A percentile compares a stretch with the other conserved stretches of the same genome.
Conservation (phyloP, 2,797 vertebrate species). For the Hoplostethus mediterraneus region DNA sequence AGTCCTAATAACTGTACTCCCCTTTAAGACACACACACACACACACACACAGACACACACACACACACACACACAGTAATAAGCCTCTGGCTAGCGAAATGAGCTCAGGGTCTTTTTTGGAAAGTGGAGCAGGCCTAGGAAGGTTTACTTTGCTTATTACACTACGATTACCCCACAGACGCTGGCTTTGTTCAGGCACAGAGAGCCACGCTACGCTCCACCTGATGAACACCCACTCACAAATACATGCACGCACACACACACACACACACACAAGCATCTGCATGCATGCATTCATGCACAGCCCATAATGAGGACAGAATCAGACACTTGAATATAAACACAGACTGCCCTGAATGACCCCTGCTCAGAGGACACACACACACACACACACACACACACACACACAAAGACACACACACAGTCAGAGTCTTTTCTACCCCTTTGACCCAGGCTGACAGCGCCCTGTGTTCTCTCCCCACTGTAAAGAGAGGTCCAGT, state of each 20-base stretch:
- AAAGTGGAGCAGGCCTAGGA: slow-evolving; percentile 69
- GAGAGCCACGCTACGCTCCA: slow-evolving; percentile 33
- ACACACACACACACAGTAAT: slow-evolving; percentile 44
- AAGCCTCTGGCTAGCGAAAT: slow-evolving; percentile 58
- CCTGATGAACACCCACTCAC: slow-evolving; percentile 40
- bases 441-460: slow-evolving; percentile 61
- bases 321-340: slow-evolving; percentile 43
- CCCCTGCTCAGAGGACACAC: slow-evolving; percentile 23
- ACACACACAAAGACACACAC: not conserved
- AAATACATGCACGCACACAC: slow-evolving; percentile 21
- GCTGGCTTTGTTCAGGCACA: slow-evolving; percentile 51
- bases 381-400: slow-evolving; percentile 7
- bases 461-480: slow-evolving; percentile 51
- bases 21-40: slow-evolving; percentile 34
- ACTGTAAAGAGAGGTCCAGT: slow-evolving; percentile 57
- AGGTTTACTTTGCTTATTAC: slow-evolving; percentile 75
- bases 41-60: slow-evolving; percentile 10
- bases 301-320: slow-evolving; percentile 24
- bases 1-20: slow-evolving; percentile 54
- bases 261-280: not conserved
- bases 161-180: slow-evolving; percentile 66
- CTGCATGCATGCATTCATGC: slow-evolving; percentile 17
- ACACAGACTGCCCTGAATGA: slow-evolving; percentile 35
- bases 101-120: slow-evolving; percentile 63
- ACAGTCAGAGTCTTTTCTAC: slow-evolving; percentile 44